Evolutionary conservation across 2,888 invertebrate species (phyloP), one percentile per base, ranked within the genome.

Genomic region (Anaspis maculata): DNA sequence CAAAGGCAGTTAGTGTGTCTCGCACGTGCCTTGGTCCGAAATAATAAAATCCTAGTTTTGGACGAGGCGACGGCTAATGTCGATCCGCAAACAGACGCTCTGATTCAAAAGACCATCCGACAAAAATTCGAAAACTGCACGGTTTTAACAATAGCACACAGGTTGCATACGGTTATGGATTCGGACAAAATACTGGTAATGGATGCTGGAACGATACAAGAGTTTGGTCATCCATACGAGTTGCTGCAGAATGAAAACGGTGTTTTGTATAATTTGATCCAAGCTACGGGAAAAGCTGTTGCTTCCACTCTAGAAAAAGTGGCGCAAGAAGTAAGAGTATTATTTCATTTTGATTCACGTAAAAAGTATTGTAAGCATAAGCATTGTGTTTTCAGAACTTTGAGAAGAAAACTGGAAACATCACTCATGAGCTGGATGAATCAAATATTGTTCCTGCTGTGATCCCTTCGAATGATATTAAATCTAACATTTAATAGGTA

Each of bases 131-230:
- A 71, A 1, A 70, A 77, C 21, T 88, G 87, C 57, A 86, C 88
- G 0, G 87, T 90, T 13, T 71, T 90, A 26, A 89, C 88, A 1
- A 85, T 90, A 28, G 89, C 89, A 13, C 89, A 90, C 64, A 73
- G 89, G 21, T 71, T 91, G 7, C 79, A 89, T 54, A 90, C 89
- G 0, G 82, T 90, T 31, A 87, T 90, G 81, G 88, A 90, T 64
- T 85, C 83, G 0, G 85, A 88, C 66, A 76, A 79, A 63, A 80
- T 89, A 34, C 59, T 89, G 44, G 87, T 89, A n/a, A 78, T 90
- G 75, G 82, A 85, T 55, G 79, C 80, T 23, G 90, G 90, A 0
- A 76, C 30, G 24, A 72, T 81, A 54, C 74, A 76, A 6, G 91
- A 94, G 61, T 77, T 81, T 25, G 87, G 83, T 5, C 79, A 82